Percentiles rank a stretch among this genome's conserved stretches.
Evolutionary conservation across 1,140 invertebrate genomes (phyloP).

Genomic region (Panulirus ornatus): DNA sequence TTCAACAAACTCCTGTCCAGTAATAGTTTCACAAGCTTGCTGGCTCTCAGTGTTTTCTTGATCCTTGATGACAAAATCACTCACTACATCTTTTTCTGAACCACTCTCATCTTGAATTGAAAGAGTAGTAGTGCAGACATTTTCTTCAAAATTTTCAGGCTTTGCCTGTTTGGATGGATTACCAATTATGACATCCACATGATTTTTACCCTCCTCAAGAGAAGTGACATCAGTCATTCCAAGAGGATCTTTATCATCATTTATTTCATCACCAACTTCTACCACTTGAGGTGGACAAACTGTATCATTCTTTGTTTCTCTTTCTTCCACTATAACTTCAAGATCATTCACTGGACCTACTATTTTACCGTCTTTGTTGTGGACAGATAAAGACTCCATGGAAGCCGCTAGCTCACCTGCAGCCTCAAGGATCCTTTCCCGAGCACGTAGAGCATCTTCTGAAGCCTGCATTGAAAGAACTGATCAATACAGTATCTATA

Average conservation of each 20-base stretch:
- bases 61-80: neutral
- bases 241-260: neutral
- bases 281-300: neutral
- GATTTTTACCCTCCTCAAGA: neutral
- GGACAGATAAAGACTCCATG: constrained; percentile 1
- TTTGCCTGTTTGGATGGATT: neutral
- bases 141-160: neutral
- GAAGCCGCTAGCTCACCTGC: constrained; percentile 46
- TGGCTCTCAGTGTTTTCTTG: neutral
- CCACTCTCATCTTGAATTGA: neutral
- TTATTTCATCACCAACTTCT: neutral
- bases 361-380: constrained; percentile 17
- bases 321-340: constrained; percentile 36
- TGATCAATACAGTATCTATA: too few species aligned
- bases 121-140: neutral
- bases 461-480: constrained; percentile 38
- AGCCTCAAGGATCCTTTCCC: constrained; percentile 53
- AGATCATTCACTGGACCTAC: constrained; percentile 9
- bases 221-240: neutral
- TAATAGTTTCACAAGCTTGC: neutral
- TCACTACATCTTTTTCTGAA: neutral
- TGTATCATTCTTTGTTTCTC: constrained; percentile 1
- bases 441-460: constrained; percentile 35
- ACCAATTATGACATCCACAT: neutral
- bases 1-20: neutral